A percentile compares a stretch with the other conserved stretches of the same genome.
phyloP scores from a whole-genome alignment of 2,888 invertebrate genomes.

The Serrognathus titanus region DNA sequence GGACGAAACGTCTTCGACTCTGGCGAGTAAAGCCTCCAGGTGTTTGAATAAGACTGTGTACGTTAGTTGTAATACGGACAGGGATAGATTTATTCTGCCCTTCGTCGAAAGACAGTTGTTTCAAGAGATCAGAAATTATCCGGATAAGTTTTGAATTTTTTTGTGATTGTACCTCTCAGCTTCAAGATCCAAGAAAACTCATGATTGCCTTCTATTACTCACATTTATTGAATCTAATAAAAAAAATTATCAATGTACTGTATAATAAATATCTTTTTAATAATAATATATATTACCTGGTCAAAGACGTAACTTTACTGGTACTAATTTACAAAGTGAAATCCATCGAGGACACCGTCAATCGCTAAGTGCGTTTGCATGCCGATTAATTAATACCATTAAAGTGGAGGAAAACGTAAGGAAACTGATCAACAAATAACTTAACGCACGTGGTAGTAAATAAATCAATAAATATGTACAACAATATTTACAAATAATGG shows the following conservation, averaged over 20 bases:
- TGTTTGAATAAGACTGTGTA: conserved; percentile 49
- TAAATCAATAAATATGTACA: conserved; percentile 12
- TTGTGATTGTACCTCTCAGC: too few species aligned
- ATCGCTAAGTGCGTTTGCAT: background rate
- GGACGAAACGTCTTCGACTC: conserved; percentile 40
- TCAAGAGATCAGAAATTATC: conserved; percentile 46
- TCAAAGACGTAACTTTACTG: conserved; percentile 20
- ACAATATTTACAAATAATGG: conserved; percentile 22
- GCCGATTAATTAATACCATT: conserved; percentile 23
- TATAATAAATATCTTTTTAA: conserved; percentile 30
- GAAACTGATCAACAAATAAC: conserved; percentile 1
- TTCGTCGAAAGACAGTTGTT: conserved; percentile 45
- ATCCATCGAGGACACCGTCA: too few species aligned
- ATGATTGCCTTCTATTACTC: conserved; percentile 14
- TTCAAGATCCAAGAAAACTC: background rate
- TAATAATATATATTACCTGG: conserved; percentile 17
- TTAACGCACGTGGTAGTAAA: conserved; percentile 1
- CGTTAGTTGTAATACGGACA: conserved; percentile 50
- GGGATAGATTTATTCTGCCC: conserved; percentile 40
- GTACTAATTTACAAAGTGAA: conserved; percentile 20
- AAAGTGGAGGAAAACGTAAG: conserved; percentile 12
- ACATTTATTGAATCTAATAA: conserved; percentile 31
- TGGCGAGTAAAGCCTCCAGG: conserved; percentile 44
- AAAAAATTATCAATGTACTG: conserved; percentile 26
- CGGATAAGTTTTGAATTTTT: conserved; percentile 44